Percentiles rank a stretch among this genome's conserved stretches.
phyloP scores from a whole-genome alignment of 2,113 vertebrate genomes.

The Zosterops hypoxanthus region DNA sequence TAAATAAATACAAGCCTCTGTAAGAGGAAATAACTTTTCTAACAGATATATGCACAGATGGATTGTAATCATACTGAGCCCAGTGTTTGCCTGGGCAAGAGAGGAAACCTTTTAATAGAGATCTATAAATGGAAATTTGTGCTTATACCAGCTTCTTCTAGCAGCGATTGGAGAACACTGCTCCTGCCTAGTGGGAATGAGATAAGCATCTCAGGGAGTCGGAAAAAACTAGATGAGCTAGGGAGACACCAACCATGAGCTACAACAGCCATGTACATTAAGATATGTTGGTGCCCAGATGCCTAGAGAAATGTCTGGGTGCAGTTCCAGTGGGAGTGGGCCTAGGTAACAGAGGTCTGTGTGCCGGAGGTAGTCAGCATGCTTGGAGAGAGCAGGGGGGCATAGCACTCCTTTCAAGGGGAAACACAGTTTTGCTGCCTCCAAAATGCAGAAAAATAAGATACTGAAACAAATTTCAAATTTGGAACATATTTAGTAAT shows the following conservation, averaged over 20 bases:
- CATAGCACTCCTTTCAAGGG: neutral
- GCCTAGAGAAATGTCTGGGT: neutral
- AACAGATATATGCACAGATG: slow-evolving; percentile 26
- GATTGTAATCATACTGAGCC: neutral
- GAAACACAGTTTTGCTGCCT: neutral
- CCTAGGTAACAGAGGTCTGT: neutral
- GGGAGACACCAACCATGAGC: neutral
- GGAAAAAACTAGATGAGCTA: neutral
- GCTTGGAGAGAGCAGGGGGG: neutral
- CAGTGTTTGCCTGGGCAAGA: neutral
- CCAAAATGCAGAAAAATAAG: neutral
- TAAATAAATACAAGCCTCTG: slow-evolving; percentile 32
- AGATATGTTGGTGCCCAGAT: neutral
- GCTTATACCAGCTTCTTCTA: neutral
- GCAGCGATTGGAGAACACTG: fast-evolving
- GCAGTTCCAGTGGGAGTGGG: neutral
- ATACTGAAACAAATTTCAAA: neutral
- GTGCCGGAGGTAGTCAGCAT: neutral
- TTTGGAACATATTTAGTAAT: neutral
- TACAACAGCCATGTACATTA: neutral
- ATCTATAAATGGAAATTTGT: slow-evolving; percentile 27
- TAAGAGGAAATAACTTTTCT: slow-evolving; percentile 48
- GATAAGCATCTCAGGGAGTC: neutral
- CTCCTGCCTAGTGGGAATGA: neutral
- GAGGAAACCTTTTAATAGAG: neutral